Conservation (phyloP, 23 tunicate genomes). For the Oikopleura albicans region DNA sequence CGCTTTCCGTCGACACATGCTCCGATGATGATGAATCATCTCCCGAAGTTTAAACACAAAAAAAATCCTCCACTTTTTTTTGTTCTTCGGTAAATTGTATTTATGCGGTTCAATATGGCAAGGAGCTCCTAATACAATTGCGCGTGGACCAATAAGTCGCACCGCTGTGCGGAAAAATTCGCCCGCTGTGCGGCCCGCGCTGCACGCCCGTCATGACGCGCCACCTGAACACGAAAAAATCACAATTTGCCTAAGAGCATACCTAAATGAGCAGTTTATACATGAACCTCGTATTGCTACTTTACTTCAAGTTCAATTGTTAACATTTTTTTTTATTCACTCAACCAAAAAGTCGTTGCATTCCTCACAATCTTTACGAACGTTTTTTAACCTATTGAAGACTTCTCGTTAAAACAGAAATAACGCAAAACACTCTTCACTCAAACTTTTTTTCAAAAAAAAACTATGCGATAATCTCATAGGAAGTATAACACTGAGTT, state of each 20-base stretch:
- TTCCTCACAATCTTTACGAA: background rate
- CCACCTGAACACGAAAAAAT: too few species aligned
- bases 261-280: conserved; percentile 2
- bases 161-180: background rate
- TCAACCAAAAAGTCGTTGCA: background rate
- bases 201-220: too few species aligned
- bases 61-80: background rate
- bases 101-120: too few species aligned
- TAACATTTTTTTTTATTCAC: background rate
- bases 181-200: too few species aligned
- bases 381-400: background rate
- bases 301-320: background rate
- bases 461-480: too few species aligned
- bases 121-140: too few species aligned
- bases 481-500: too few species aligned
- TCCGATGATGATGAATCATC: background rate
- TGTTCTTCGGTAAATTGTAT: too few species aligned
- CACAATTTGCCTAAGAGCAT: too few species aligned
- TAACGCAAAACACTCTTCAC: background rate
- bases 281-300: background rate
- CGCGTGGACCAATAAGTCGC: too few species aligned
- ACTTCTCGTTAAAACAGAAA: background rate
- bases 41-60: background rate
- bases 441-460: too few species aligned
- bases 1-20: background rate